phyloP scores from a whole-genome alignment of 2,113 vertebrate genomes.

The Cervus canadensis region DNA sequence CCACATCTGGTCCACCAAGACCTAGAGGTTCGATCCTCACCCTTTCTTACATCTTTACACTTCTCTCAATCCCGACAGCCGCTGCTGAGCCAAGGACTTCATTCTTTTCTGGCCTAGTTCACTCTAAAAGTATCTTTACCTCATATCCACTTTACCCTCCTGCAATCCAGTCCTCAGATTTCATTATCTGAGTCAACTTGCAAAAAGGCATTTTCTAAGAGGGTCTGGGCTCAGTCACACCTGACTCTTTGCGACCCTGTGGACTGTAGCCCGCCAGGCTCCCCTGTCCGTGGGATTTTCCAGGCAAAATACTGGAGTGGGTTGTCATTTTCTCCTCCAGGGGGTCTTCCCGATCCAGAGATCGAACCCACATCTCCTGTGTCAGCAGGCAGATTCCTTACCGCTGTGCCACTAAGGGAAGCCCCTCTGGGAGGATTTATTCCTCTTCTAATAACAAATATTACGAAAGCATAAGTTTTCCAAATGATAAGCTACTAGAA shows the following conservation, averaged over 20 bases:
- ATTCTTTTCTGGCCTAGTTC: background rate
- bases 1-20: background rate
- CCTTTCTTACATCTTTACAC: background rate
- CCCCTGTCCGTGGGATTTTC: background rate
- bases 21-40: background rate
- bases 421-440: background rate
- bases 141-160: background rate
- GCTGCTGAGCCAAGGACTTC: background rate
- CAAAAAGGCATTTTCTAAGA: background rate
- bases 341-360: background rate
- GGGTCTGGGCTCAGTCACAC: background rate
- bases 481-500: background rate
- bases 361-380: fast-evolving
- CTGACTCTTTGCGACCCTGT: background rate
- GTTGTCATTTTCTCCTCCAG: background rate
- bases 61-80: background rate
- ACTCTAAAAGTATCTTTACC: background rate
- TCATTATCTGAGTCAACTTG: background rate
- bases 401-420: background rate
- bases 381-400: background rate
- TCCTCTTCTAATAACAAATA: background rate
- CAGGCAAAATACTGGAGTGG: background rate
- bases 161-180: background rate
- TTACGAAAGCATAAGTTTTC: background rate
- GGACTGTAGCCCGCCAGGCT: background rate